Evolutionary conservation across 2,797 vertebrate genomes (phyloP).

Genomic region (Eremophila alpestris): DNA sequence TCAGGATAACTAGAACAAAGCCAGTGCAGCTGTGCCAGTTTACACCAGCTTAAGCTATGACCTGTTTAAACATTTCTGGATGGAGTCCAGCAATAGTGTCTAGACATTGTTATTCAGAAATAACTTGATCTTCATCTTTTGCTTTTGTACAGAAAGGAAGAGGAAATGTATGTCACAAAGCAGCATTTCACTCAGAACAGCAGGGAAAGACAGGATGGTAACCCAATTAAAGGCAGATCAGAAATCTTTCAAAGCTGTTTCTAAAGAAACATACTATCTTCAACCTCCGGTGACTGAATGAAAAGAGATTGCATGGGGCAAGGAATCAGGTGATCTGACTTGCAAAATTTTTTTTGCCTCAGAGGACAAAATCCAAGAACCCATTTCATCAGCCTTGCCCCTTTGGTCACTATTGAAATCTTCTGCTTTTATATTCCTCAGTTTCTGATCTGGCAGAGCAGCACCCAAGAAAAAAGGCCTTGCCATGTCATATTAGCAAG

Average conservation of each 20-base stretch:
- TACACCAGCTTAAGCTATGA: neutral
- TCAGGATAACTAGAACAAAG: constrained; percentile 28
- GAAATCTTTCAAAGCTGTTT: constrained; percentile 36
- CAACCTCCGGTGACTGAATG: constrained; percentile 1
- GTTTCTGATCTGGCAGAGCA: neutral
- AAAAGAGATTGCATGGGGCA: constrained; percentile 24
- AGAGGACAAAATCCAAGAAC: constrained; percentile 47
- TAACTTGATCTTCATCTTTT: constrained; percentile 48
- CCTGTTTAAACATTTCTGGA: constrained; percentile 43
- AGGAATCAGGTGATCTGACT: constrained; percentile 49
- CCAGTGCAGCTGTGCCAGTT: constrained; percentile 20
- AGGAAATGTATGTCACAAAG: constrained; percentile 58
- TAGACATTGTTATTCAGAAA: constrained; percentile 57
- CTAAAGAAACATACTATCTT: constrained; percentile 33
- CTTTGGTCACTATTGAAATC: neutral
- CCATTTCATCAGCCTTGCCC: constrained; percentile 16
- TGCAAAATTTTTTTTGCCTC: constrained; percentile 39
- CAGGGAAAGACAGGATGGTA: constrained; percentile 35
- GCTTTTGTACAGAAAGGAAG: constrained; percentile 47
- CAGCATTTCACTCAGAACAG: constrained; percentile 29
- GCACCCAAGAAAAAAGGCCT: neutral
- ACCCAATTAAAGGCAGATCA: constrained; percentile 54
- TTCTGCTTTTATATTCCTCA: constrained; percentile 20
- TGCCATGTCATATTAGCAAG: neutral
- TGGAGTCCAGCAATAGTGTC: neutral